Conservation (phyloP, 2,113 vertebrate genomes). For the Amphiprion percula region DNA sequence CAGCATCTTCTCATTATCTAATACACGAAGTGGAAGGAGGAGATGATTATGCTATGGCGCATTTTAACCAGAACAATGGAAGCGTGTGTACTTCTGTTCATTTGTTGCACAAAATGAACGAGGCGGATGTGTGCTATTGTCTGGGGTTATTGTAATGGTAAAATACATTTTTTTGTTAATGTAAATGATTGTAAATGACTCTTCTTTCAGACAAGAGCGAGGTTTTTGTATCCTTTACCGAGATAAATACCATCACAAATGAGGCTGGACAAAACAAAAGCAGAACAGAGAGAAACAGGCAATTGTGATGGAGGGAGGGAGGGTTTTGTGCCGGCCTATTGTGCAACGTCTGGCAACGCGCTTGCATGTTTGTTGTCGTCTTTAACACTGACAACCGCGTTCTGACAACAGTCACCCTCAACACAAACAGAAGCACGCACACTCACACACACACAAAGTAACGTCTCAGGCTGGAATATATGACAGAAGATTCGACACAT, state of each 20-base stretch:
- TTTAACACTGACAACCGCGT: conserved; percentile 55
- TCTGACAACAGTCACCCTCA: conserved; percentile 42
- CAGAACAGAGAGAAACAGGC: conserved; percentile 63
- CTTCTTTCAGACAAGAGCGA: conserved; percentile 72
- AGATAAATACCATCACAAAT: conserved; percentile 81
- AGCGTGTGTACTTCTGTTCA: conserved; percentile 58
- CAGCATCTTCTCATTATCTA: conserved; percentile 82
- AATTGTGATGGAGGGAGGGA: conserved; percentile 48
- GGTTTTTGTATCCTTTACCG: conserved; percentile 68
- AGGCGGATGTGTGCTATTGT: conserved; percentile 76
- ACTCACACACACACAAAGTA: neutral
- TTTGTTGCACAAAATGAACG: conserved; percentile 68
- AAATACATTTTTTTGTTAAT: conserved; percentile 78
- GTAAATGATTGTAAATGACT: conserved; percentile 82
- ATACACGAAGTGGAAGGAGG: conserved; percentile 61
- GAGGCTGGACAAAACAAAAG: conserved; percentile 78
- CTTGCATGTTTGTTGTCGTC: conserved; percentile 63
- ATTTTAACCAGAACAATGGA: conserved; percentile 75
- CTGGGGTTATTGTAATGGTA: conserved; percentile 83
- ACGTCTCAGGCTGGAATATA: neutral
- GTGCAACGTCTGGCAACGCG: conserved; percentile 72
- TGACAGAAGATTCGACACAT: neutral
- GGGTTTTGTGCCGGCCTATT: conserved; percentile 68
- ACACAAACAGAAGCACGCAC: conserved; percentile 20
- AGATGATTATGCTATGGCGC: conserved; percentile 64